phyloP scores from a whole-genome alignment of 2,113 vertebrate species.

The Leptosomus discolor region DNA sequence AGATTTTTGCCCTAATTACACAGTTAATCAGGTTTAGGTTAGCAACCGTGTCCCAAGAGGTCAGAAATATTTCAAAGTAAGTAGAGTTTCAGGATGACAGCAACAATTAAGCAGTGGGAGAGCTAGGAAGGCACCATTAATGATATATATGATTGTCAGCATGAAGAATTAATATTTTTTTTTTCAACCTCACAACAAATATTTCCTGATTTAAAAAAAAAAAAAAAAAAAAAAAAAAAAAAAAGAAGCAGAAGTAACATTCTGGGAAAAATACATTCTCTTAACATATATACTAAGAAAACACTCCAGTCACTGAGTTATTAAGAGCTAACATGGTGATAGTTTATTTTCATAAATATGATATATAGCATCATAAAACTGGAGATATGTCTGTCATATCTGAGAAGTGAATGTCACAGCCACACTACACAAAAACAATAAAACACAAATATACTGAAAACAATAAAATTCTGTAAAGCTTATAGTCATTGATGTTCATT shows the following conservation, averaged over 20 bases:
- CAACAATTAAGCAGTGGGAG: not conserved
- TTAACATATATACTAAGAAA: not conserved
- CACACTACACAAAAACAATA: not conserved
- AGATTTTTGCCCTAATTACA: not conserved
- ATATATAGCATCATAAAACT: not conserved
- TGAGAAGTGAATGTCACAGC: not conserved
- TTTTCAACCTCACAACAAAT: not conserved
- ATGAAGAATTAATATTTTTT: not conserved
- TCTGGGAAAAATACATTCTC: not conserved
- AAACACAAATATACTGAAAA: not conserved
- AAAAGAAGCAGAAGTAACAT: not conserved
- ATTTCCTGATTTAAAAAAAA: too few species aligned
- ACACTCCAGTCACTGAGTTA: not conserved
- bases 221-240: too few species aligned
- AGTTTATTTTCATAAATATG: constrained; percentile 27
- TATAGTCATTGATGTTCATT: not conserved
- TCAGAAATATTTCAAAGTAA: not conserved
- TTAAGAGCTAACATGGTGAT: not conserved
- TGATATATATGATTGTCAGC: not conserved
- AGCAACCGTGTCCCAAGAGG: not conserved
- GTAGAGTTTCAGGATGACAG: not conserved
- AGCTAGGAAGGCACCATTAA: not conserved
- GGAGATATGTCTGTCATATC: not conserved
- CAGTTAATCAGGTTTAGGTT: not conserved
- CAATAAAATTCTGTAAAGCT: not conserved